Evolutionary conservation across 2,888 invertebrate species (phyloP).

Genomic region (Catocala sponsa): DNA sequence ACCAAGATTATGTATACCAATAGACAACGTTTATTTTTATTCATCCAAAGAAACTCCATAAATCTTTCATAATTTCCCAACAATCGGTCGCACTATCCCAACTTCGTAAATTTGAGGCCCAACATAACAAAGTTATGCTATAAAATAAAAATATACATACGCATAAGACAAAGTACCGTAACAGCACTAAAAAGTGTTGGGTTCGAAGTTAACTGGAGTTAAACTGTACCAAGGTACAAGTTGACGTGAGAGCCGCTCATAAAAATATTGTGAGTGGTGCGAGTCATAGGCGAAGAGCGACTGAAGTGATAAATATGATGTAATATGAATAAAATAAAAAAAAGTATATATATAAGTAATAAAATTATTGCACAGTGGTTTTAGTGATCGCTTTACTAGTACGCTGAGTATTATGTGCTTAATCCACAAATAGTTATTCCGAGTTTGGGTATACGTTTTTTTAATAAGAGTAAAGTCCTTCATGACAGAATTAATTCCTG

Average conservation of each 20-base stretch:
- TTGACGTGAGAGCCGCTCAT: constrained; percentile 53
- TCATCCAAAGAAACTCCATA: not conserved
- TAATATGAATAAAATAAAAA: no score
- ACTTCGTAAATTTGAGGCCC: constrained; percentile 1
- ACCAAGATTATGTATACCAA: no score
- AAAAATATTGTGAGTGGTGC: constrained; percentile 24
- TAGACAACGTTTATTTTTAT: not conserved
- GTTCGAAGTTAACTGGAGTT: constrained; percentile 54
- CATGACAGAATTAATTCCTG: no score
- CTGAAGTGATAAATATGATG: not conserved
- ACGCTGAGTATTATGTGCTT: no score
- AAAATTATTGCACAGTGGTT: not conserved
- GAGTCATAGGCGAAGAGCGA: constrained; percentile 8
- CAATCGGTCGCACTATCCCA: not conserved
- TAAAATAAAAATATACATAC: constrained; percentile 45
- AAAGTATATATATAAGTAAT: not conserved
- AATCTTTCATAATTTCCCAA: not conserved
- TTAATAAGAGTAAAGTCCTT: no score
- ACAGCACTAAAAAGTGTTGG: constrained; percentile 49
- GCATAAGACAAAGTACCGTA: constrained; percentile 38
- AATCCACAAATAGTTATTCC: no score
- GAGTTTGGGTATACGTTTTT: no score
- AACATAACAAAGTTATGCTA: constrained; percentile 10
- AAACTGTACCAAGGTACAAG: constrained; percentile 59
- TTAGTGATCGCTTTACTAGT: no score